Base-by-base conservation (phyloP, 37 sponge, comb jelly and placozoan species). In the Hormiphora californensis region DNA sequence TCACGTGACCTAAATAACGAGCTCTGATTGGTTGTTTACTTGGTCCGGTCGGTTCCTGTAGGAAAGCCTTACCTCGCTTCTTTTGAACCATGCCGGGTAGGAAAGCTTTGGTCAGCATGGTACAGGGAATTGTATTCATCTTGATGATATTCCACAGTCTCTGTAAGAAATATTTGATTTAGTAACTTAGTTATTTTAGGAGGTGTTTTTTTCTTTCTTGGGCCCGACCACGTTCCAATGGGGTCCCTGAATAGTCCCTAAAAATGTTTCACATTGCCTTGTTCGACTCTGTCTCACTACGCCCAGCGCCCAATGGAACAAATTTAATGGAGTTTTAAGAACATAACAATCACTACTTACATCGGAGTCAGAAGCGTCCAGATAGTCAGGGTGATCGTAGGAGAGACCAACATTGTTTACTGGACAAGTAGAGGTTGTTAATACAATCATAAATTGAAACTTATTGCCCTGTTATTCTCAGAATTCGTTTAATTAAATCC, bases 371-470 rank as follows among this genome's bases (percentile, higher is more conserved):
- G 17, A 73, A 28, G 43, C 25, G 32, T 73, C 81, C 81, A 73
- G 43, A 40, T 73, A 73, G 4, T 73, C 81, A 15, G 81, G 81
- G 25, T 73, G 81, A 40, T 73, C 81, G 46, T 73, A 73, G 12
- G 46, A 40, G 28, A 73, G 5, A n/a, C 81, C 81, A 8, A 73
- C 81, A 46, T 73, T 73, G 81, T 73, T 73, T 3, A 73, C 61
- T 57, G 61, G 27, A 57, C n/a, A n/a, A n/a, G n/a, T n/a, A n/a
- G n/a, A n/a, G n/a, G n/a, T n/a, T n/a, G n/a, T n/a, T n/a, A n/a
- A n/a, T n/a, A n/a, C n/a, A n/a, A n/a, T n/a, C n/a, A n/a, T n/a
- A n/a, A n/a, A n/a, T n/a, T n/a, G n/a, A n/a, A n/a, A n/a, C n/a
- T n/a, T n/a, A n/a, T n/a, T n/a, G n/a, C n/a, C n/a, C n/a, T n/a